A percentile compares a stretch with the other conserved stretches of the same genome.
phyloP scores from a whole-genome alignment of 2,888 invertebrate genomes.

The Harpalus rubripes region DNA sequence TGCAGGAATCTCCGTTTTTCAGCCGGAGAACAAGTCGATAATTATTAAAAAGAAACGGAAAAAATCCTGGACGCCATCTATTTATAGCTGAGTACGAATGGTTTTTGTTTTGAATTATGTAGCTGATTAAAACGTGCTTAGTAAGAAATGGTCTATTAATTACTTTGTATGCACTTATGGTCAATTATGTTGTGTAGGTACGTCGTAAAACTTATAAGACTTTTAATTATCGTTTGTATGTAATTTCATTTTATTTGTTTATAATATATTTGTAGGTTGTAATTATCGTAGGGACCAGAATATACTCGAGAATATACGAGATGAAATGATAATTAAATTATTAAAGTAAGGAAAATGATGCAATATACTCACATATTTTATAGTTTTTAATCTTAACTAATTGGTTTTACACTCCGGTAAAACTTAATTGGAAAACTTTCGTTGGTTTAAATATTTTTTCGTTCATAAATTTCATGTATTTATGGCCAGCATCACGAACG shows the following conservation, averaged over 20 bases:
- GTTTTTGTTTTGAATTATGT: slow-evolving; percentile 65
- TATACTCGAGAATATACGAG: slow-evolving; percentile 10
- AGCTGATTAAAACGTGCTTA: slow-evolving; percentile 65
- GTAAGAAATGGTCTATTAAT: slow-evolving; percentile 63
- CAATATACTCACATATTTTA: slow-evolving; percentile 9
- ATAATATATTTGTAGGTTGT: slow-evolving; percentile 58
- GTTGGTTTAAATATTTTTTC: slow-evolving; percentile 5
- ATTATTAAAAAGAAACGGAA: slow-evolving; percentile 53
- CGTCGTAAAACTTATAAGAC: slow-evolving; percentile 58
- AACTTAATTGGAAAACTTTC: slow-evolving; percentile 22
- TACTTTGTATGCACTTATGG: slow-evolving; percentile 65
- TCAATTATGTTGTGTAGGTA: slow-evolving; percentile 62
- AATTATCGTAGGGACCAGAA: slow-evolving; percentile 24
- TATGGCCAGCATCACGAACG: slow-evolving; percentile 8
- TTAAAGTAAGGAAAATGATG: slow-evolving; percentile 26
- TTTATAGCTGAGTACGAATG: slow-evolving; percentile 61
- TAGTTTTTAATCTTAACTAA: slow-evolving; percentile 25
- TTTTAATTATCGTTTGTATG: slow-evolving; percentile 59
- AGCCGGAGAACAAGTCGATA: slow-evolving; percentile 51
- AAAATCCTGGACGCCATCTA: slow-evolving; percentile 35
- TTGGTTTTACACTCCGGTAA: not conserved
- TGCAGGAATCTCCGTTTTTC: slow-evolving; percentile 33
- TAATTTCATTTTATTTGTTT: slow-evolving; percentile 64
- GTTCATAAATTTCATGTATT: slow-evolving; percentile 19
- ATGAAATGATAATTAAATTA: slow-evolving; percentile 36